Base-by-base conservation (phyloP, 2,888 invertebrate species). In the Andrena flavipes region DNA sequence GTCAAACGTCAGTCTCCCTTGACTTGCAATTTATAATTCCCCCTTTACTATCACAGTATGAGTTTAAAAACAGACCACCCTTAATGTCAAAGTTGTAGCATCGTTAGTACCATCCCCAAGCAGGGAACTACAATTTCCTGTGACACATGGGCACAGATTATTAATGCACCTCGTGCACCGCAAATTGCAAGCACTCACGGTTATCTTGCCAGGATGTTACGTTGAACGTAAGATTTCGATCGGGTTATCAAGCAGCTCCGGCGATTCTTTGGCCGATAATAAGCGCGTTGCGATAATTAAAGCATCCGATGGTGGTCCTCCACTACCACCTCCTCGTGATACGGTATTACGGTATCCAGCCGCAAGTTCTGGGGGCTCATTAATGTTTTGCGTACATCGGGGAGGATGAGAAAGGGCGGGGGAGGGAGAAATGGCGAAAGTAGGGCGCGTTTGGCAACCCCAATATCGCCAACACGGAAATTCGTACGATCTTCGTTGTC, bases 251-350 rank as follows among this genome's bases (percentile, higher is more conserved):
- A 42, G 42, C 16, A 8, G 26, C 42, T 26, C 16, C 23, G 23
- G 23, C 30, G 83, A 87, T 87, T 80, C 75, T 81, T 84, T 48
- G 23, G 6, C 29, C 35, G 86, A 84, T 84, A 88, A 88, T 76
- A 60, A 77, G 56, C 59, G 65, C 78, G 72, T 86, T 84, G 86
- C 68, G 77, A 79, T 87, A 84, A 87, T 87, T 88, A 81, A 88
- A 83, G 82, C 80, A 82, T 82, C 80, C 71, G 67, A 13, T 26
- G 42, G 51, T 64, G 49, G 51, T 42, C 70, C 75, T 56, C 16
- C 20, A 16, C 26, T 30, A 2, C 7, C 30, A 7, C 13, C 16
- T 29, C 23, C n/a, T 1, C 35, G 56, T 29, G 80, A 80, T 80
- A 72, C 33, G 26, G 5, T 23, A 51, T 65, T 56, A 65, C 69